Base-by-base conservation (phyloP, 2,797 vertebrate genomes). In the Distichodus sexfasciatus region DNA sequence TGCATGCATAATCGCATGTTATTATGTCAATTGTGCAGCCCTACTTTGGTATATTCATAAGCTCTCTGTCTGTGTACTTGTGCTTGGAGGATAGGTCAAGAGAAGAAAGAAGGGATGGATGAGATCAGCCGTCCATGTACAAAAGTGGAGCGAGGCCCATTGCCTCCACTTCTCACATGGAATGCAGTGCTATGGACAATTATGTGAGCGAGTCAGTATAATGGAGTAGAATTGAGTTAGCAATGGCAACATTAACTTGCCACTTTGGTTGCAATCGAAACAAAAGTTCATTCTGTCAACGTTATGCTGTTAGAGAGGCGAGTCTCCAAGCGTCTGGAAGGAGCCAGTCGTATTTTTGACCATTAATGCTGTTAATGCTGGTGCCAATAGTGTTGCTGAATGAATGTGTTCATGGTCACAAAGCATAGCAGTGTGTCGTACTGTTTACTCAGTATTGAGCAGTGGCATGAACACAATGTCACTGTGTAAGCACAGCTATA, bases 181-280 rank as follows among this genome's bases (percentile, higher is more conserved):
- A 24, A 38, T 36, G 7, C 33, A 23, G 19, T 40, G 14, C 35
- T 40, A 26, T 14, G 6, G 35, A 17, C 8, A 35, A 57, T 33
- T 23, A 38, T 57, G 11, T 57, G 54, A n/a, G 35, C 14, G 54
- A 58, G 54, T 35, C 23, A 6, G 35, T 40, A 58, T 58, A 58
- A 58, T 58, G 21, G 54, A 58, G 28, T 6, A 23, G 12, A 26
- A 26, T 15, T 33, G 21, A 38, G 21, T 29, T 58, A 40, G 21
- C 26, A 21, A n/a, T 14, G 12, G 15, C 54, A 40, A 35, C 21
- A 24, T 36, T 55, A 36, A 10, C 21, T 19, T 19, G 4, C 17
- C 5, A 23, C 33, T 36, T 55, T 55, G 35, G 31, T 31, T 23
- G 17, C 11, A 10, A 12, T 23, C 35, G n/a, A 40, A 58, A 58